These are phyloP conservation scores for Chrosomus eos DNA, from an alignment of 2,797 vertebrate species.

Conservation along the genomic window DNA sequence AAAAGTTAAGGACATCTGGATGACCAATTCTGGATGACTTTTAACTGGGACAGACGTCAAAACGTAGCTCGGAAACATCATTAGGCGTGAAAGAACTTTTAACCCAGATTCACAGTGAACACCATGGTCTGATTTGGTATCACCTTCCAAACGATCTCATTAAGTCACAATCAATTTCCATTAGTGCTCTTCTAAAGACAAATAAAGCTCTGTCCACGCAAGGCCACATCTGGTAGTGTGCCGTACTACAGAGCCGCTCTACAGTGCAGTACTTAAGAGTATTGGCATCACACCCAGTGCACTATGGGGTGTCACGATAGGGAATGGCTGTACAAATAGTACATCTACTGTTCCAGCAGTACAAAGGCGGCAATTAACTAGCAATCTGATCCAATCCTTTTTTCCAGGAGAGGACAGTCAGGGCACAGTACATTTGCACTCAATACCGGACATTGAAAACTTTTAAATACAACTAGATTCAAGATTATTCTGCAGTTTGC, in stretches of 20 bases:
- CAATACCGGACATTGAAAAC: conserved; percentile 28
- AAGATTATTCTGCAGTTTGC: neutral
- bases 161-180: conserved; percentile 61
- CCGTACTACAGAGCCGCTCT: conserved; percentile 7
- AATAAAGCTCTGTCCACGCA: conserved; percentile 30
- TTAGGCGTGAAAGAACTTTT: neutral
- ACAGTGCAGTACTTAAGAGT: conserved; percentile 28
- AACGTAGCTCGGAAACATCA: conserved; percentile 1
- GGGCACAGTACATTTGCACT: conserved; percentile 45
- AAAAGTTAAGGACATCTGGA: neutral
- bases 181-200: conserved; percentile 40
- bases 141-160: conserved; percentile 45
- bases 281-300: conserved; percentile 38
- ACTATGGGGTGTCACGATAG: conserved; percentile 34
- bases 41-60: neutral
- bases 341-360: conserved; percentile 44
- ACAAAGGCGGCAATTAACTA: conserved; percentile 51
- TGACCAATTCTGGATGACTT: conserved; percentile 3
- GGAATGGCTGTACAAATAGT: conserved; percentile 35
- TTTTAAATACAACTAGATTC: conserved; percentile 15
- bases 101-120: conserved; percentile 37
- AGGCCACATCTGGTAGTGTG: conserved; percentile 34
- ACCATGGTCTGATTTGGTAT: conserved; percentile 31
- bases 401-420: conserved; percentile 12
- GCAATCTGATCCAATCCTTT: conserved; percentile 44